Evolutionary conservation across 2,888 invertebrate genomes (phyloP), one percentile per base, ranked within the genome.

Genomic region (Zhuqinia jingwanae): DNA sequence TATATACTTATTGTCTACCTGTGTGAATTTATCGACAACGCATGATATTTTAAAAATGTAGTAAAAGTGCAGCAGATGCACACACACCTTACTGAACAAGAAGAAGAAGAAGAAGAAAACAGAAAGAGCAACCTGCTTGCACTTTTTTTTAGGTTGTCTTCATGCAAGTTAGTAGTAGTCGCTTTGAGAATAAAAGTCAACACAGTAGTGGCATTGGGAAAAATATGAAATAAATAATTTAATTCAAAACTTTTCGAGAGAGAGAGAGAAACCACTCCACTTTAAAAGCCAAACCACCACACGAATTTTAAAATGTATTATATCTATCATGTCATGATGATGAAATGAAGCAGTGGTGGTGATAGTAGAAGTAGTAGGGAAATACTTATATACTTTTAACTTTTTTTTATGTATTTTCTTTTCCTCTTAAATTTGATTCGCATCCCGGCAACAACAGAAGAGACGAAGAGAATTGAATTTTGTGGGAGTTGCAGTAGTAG

Each of bases 21-120:
- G 22, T 20, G 56, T 56, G 56, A 56, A 56, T 56, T n/a, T 22
- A 56, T 56, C 56, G 20, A 22, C 11, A 56, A 11, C 11, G 15
- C 25, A 56, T 20, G 20, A 30, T 50, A 13, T 56, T 22, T 56
- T 56, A n/a, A 56, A 56, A 22, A 1, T 1, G 42, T 20, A 42
- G 13, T 36, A 58, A 58, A 36, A 76, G 30, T 56, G 56, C 47
- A 53, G 76, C 76, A 76, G 76, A 56, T 76, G 76, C 58, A 76
- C 15, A 25, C 6, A n/a, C 15, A 56, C 17, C 53, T 1, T 17
- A 13, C 22, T 56, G n/a, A n/a, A n/a, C n/a, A n/a, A n/a, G n/a
- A n/a, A n/a, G n/a, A n/a, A n/a, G n/a, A n/a, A n/a, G n/a, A n/a
- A n/a, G n/a, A n/a, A n/a, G n/a, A n/a, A n/a, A n/a, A 56, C 22